Evolutionary conservation across 1,140 invertebrate species (phyloP).

Genomic region (Pissodes strobi): DNA sequence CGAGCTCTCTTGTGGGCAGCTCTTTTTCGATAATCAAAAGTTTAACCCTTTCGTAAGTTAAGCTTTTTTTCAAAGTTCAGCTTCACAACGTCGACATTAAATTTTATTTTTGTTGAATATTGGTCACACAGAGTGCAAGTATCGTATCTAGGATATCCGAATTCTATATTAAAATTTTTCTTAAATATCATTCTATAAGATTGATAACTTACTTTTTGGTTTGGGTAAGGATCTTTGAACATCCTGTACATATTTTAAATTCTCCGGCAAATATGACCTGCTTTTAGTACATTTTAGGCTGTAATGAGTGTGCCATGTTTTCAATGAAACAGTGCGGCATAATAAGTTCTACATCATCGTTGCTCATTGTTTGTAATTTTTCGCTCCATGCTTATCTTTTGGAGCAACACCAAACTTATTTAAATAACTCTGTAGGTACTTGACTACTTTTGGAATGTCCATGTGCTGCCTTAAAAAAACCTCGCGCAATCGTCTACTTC

Average conservation of each 20-base stretch:
- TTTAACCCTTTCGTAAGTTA: not conserved
- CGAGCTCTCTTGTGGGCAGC: not conserved
- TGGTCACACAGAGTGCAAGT: not conserved
- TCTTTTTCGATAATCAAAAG: slow-evolving; percentile 1
- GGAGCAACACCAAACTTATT: not conserved
- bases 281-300: not conserved
- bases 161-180: slow-evolving; percentile 3
- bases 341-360: too few relatives aligned
- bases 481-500: too few relatives aligned
- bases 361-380: slow-evolving; percentile 7
- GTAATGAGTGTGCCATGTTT: too few relatives aligned
- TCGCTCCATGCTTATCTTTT: not conserved
- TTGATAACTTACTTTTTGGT: slow-evolving; percentile 2
- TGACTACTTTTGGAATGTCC: not conserved
- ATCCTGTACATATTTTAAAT: not conserved
- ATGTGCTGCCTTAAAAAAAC: slow-evolving; percentile 4
- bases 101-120: not conserved
- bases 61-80: not conserved
- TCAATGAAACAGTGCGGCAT: too few relatives aligned
- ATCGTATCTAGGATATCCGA: slow-evolving; percentile 8
- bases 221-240: not conserved
- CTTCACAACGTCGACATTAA: not conserved
- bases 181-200: slow-evolving; percentile 4
- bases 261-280: not conserved
- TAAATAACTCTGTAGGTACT: slow-evolving; percentile 1